Percentiles rank a stretch among this genome's conserved stretches.
phyloP scores from a whole-genome alignment of 2,888 invertebrate species.

The Lasioglossum malachurum region DNA sequence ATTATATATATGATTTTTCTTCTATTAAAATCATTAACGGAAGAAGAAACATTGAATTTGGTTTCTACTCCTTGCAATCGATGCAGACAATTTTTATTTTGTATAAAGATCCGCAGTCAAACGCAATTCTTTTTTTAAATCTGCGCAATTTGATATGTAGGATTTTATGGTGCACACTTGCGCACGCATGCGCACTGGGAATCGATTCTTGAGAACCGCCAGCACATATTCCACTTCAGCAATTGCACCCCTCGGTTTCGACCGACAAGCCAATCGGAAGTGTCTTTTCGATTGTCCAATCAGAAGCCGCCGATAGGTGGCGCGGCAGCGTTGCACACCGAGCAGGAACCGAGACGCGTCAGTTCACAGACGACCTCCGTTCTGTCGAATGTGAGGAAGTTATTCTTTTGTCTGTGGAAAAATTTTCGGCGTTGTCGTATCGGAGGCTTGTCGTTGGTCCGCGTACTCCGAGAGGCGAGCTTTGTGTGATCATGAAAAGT shows the following conservation, averaged over 20 bases:
- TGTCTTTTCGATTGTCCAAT: background rate
- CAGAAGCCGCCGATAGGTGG: constrained; percentile 41
- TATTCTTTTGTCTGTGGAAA: constrained; percentile 40
- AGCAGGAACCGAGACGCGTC: constrained; percentile 66
- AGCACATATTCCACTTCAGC: background rate
- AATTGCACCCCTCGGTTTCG: background rate
- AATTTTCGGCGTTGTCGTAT: constrained; percentile 33
- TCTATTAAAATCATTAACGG: too few relatives aligned
- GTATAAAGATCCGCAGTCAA: too few relatives aligned
- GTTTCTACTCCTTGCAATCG: too few relatives aligned
- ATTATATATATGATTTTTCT: too few relatives aligned
- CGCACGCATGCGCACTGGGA: background rate
- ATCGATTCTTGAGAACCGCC: background rate
- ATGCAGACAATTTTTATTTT: too few relatives aligned
- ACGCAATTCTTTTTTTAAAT: background rate
- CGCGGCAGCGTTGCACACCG: constrained; percentile 51
- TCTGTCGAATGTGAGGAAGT: constrained; percentile 65
- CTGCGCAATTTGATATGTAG: background rate
- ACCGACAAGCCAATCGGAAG: constrained; percentile 13
- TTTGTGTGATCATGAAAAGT: constrained; percentile 72
- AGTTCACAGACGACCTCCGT: constrained; percentile 76
- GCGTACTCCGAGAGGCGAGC: constrained; percentile 26
- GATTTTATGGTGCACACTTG: background rate
- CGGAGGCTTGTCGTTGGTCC: constrained; percentile 21
- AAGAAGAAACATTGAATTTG: too few relatives aligned